A percentile compares a stretch with the other conserved stretches of the same genome.
These are phyloP conservation scores for Alligator sinensis DNA, from an alignment of 2,113 vertebrate genomes.

Conservation along the genomic window DNA sequence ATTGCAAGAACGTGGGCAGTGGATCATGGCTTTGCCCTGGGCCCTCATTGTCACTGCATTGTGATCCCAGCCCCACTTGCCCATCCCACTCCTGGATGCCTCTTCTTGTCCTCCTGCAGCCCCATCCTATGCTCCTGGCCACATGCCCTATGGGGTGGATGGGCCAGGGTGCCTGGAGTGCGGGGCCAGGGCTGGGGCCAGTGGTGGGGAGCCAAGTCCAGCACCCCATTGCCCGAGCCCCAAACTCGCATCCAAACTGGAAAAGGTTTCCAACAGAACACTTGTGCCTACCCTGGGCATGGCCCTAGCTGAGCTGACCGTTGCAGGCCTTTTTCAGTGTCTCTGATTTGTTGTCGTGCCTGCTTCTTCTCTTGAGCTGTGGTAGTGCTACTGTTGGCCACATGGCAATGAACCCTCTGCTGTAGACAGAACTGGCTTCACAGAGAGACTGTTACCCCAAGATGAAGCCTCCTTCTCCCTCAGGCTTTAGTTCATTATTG, in stretches of 20 bases:
- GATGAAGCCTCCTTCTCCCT: neutral
- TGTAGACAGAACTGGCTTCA: neutral
- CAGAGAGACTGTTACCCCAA: neutral
- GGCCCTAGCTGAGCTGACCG: neutral
- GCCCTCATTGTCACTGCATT: too few species aligned
- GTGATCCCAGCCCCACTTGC: too few species aligned
- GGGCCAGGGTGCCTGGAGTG: too few species aligned
- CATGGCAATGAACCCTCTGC: rapidly evolving
- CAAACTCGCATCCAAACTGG: neutral
- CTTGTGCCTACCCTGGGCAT: neutral
- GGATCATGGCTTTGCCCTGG: too few species aligned
- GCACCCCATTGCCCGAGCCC: too few species aligned
- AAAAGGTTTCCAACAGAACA: neutral
- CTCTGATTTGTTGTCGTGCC: neutral
- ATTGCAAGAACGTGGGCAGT: too few species aligned
- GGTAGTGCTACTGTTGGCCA: neutral
- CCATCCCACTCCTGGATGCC: too few species aligned
- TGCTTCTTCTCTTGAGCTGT: rapidly evolving
- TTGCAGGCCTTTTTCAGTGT: neutral
- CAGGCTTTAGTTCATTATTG: neutral
- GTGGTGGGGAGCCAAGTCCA: too few species aligned
- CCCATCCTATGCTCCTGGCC: too few species aligned
- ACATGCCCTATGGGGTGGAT: too few species aligned
- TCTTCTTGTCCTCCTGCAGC: too few species aligned
- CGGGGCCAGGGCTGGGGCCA: too few species aligned